phyloP scores from a whole-genome alignment of 2,113 vertebrate genomes.

The Erythrolamprus reginae region DNA sequence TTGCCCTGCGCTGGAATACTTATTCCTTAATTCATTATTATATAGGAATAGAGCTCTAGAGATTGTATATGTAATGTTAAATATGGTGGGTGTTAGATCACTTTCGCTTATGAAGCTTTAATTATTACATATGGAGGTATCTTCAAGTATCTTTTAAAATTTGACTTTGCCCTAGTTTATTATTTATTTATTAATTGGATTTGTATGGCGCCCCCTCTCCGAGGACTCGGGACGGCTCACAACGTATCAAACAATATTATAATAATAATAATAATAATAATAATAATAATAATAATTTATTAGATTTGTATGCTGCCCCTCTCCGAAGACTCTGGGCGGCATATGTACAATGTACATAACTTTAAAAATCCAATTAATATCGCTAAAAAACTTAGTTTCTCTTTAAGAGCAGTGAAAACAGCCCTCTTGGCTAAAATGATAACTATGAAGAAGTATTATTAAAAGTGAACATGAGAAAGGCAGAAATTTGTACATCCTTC shows the following conservation, averaged over 20 bases:
- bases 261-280: no score
- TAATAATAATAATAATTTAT: no score
- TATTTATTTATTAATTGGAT: no score
- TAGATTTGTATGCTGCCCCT: no score
- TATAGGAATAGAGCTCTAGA: constrained; percentile 2
- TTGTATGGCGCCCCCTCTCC: no score
- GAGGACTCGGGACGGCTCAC: no score
- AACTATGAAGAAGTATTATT: background rate
- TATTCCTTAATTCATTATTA: background rate
- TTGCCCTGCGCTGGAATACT: background rate
- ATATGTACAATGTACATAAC: no score
- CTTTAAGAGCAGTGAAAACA: background rate
- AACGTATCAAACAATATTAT: no score
- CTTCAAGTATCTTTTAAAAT: background rate
- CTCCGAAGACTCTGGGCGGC: no score
- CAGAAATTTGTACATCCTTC: background rate
- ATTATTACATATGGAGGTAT: background rate
- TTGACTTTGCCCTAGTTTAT: background rate
- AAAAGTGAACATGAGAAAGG: background rate
- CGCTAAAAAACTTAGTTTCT: no score
- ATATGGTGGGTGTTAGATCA: constrained; percentile 30
- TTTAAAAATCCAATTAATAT: no score
- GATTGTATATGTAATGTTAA: constrained; percentile 22
- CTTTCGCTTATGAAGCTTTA: constrained; percentile 16
- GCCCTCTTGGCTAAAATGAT: background rate